phyloP scores from a whole-genome alignment of 2,797 vertebrate species.

The Sternarchorhynchus goeldii region DNA sequence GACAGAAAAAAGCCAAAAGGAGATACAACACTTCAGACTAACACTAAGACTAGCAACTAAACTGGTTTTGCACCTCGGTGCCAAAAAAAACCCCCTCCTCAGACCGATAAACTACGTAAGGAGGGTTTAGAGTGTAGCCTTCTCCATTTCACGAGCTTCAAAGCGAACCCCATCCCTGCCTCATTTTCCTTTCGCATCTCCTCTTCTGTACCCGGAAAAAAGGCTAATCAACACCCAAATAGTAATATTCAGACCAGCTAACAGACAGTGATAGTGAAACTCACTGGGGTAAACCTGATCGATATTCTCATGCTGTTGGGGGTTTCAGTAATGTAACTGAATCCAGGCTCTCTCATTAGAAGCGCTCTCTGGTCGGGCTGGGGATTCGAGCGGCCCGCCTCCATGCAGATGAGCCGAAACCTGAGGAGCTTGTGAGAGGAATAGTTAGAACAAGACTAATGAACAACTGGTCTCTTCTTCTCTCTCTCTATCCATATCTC shows the following conservation, averaged over 20 bases:
- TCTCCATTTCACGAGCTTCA: slow-evolving; percentile 61
- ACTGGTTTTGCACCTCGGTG: slow-evolving; percentile 30
- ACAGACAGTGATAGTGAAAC: slow-evolving; percentile 60
- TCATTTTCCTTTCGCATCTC: slow-evolving; percentile 64
- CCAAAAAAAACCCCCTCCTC: slow-evolving; percentile 47
- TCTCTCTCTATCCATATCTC: slow-evolving; percentile 20
- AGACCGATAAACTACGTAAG: slow-evolving; percentile 68
- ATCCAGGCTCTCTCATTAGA: slow-evolving; percentile 75
- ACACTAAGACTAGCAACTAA: neutral
- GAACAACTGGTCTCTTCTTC: slow-evolving; percentile 50
- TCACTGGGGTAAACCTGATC: slow-evolving; percentile 74
- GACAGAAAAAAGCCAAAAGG: too few relatives aligned
- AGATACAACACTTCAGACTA: too few relatives aligned
- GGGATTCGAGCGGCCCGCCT: slow-evolving; percentile 71
- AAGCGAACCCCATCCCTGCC: slow-evolving; percentile 19
- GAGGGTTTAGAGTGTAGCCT: slow-evolving; percentile 64
- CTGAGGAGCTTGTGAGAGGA: slow-evolving; percentile 65
- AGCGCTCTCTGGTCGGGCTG: slow-evolving; percentile 58
- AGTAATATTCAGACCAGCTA: slow-evolving; percentile 54
- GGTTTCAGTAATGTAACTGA: slow-evolving; percentile 70
- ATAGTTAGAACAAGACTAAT: slow-evolving; percentile 62
- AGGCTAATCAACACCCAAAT: slow-evolving; percentile 66
- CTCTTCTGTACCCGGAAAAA: slow-evolving; percentile 51
- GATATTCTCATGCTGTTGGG: slow-evolving; percentile 64
- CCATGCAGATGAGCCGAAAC: slow-evolving; percentile 81